phyloP scores from a whole-genome alignment of 2,888 invertebrate species.

The Pseudoips prasinana region DNA sequence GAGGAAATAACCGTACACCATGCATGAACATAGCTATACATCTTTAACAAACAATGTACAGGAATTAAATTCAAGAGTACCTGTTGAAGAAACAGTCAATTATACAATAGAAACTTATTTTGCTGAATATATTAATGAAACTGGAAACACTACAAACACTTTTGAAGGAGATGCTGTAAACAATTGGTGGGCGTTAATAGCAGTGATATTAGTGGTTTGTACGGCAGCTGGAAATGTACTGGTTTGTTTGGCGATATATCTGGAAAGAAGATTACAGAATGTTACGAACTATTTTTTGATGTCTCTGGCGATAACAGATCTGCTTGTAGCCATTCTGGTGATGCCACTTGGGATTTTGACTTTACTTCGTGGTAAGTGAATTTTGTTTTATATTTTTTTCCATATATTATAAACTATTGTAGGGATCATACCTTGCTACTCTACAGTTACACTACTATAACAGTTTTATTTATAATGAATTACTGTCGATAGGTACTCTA shows the following conservation, averaged over 20 bases:
- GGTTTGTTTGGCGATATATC: constrained; percentile 95
- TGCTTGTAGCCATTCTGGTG: constrained; percentile 96
- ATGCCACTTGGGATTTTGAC: constrained; percentile 97
- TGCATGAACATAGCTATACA: constrained; percentile 56
- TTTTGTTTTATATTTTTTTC: not conserved
- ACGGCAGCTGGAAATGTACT: constrained; percentile 96
- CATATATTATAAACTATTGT: too few species aligned
- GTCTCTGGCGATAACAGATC: constrained; percentile 97
- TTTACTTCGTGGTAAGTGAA: constrained; percentile 89
- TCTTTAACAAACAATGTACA: constrained; percentile 29
- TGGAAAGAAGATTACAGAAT: constrained; percentile 96
- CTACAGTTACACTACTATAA: too few species aligned
- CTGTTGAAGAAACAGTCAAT: constrained; percentile 23
- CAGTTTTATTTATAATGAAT: too few species aligned
- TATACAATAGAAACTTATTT: constrained; percentile 26
- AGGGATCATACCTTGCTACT: too few species aligned
- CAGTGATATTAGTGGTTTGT: constrained; percentile 89
- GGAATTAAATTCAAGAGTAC: constrained; percentile 14
- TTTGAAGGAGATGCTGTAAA: constrained; percentile 50
- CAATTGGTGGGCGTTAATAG: constrained; percentile 92
- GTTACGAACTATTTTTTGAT: constrained; percentile 98
- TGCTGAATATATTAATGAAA: constrained; percentile 35
- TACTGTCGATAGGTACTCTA: too few species aligned
- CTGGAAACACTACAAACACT: constrained; percentile 37
- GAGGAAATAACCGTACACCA: constrained; percentile 47